These are phyloP conservation scores for Colletes gigas DNA, from an alignment of 1,140 invertebrate genomes.

Conservation along the genomic window DNA sequence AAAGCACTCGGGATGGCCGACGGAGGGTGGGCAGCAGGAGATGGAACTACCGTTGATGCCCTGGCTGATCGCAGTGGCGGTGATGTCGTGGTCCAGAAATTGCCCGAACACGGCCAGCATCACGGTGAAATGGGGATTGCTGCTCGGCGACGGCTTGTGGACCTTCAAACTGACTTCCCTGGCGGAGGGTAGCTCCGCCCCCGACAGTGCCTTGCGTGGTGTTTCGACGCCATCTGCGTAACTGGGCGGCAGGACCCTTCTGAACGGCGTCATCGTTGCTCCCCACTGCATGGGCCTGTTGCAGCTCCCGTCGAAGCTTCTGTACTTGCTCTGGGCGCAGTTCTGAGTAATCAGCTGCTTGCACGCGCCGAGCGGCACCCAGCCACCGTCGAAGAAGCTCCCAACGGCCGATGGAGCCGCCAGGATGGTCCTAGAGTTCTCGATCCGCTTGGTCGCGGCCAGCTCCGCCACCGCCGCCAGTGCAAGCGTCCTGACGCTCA, in stretches of 20 bases:
- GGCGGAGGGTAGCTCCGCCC: constrained; percentile 85
- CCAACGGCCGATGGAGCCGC: constrained; percentile 67
- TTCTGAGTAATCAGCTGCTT: constrained; percentile 45
- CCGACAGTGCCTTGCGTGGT: constrained; percentile 83
- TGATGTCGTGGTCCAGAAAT: constrained; percentile 97
- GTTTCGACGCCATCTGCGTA: constrained; percentile 90
- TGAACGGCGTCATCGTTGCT: constrained; percentile 88
- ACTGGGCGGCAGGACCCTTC: constrained; percentile 86
- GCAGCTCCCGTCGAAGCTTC: constrained; percentile 89
- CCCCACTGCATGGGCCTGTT: constrained; percentile 88
- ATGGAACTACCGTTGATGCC: constrained; percentile 85
- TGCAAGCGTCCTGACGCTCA: constrained; percentile 83
- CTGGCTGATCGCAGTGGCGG: constrained; percentile 89
- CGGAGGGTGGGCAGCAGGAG: constrained; percentile 81
- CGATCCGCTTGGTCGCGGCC: constrained; percentile 83
- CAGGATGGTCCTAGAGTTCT: constrained; percentile 62
- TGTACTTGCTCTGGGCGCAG: constrained; percentile 80
- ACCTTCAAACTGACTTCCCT: constrained; percentile 87
- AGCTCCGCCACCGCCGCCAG: constrained; percentile 85
- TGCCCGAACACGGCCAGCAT: constrained; percentile 96
- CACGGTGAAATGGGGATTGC: constrained; percentile 88
- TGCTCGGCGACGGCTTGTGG: constrained; percentile 86
- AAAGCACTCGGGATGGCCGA: constrained; percentile 90
- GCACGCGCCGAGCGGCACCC: constrained; percentile 76
- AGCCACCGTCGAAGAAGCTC: constrained; percentile 82